Evolutionary conservation across 2,797 vertebrate species (phyloP).

Genomic region (Heliangelus exortis): DNA sequence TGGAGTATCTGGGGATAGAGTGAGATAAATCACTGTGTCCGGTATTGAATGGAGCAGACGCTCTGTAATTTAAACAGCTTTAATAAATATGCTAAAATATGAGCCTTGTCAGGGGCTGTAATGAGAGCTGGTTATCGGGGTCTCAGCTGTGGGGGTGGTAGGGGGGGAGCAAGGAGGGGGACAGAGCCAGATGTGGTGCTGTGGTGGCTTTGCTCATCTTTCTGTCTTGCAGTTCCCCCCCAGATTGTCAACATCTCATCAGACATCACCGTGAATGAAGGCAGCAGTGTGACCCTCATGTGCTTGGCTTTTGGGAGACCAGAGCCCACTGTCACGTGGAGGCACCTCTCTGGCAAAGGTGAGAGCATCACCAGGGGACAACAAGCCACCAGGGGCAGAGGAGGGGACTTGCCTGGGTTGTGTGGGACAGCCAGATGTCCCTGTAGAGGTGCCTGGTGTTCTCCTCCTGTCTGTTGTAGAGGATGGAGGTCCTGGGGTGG

Average conservation of each 20-base stretch:
- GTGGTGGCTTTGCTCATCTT: not conserved
- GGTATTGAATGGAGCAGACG: conserved; percentile 77
- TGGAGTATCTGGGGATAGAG: conserved; percentile 77
- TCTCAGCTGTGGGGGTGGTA: not conserved
- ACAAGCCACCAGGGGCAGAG: rapidly evolving
- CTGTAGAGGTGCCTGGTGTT: rapidly evolving
- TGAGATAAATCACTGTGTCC: conserved; percentile 78
- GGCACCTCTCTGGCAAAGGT: conserved; percentile 90
- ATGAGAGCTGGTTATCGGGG: conserved; percentile 64
- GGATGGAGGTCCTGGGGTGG: not conserved
- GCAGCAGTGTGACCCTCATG: conserved; percentile 91
- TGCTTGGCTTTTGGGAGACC: conserved; percentile 94
- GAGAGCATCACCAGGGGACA: not conserved
- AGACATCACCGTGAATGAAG: conserved; percentile 93
- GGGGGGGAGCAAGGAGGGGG: no score
- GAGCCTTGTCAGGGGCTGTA: conserved; percentile 72
- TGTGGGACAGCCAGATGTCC: rapidly evolving
- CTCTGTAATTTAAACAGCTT: conserved; percentile 81
- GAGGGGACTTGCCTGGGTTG: rapidly evolving
- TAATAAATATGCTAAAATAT: conserved; percentile 83
- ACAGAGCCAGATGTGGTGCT: not conserved
- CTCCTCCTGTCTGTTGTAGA: no score
- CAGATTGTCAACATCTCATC: conserved; percentile 94
- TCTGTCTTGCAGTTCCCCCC: conserved; percentile 86
- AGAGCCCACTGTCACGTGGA: conserved; percentile 93